phyloP scores from a whole-genome alignment of 2,113 vertebrate species.

The Porphyrio hochstetteri region DNA sequence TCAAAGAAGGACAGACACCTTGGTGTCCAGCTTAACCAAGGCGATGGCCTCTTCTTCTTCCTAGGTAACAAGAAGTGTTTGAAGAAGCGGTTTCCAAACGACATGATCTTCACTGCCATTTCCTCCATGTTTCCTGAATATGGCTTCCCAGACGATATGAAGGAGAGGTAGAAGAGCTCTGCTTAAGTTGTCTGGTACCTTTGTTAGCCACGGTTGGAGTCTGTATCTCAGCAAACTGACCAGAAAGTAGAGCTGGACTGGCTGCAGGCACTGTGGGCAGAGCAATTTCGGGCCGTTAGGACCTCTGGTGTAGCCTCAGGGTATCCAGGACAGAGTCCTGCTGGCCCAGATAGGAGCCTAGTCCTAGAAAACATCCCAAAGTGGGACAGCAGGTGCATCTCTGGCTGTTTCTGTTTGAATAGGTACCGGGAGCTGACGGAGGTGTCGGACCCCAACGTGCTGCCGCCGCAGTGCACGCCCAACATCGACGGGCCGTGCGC shows the following conservation, averaged over 20 bases:
- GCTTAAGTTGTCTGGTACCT: not conserved
- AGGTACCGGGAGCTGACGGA: conserved; percentile 95
- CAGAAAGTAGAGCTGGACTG: not conserved
- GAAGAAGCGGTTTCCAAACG: conserved; percentile 88
- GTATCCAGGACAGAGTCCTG: rapidly evolving
- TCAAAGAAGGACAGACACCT: not conserved
- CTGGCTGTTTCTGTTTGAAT: not conserved
- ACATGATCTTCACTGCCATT: conserved; percentile 97
- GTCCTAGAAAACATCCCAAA: rapidly evolving
- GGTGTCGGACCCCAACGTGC: conserved; percentile 84
- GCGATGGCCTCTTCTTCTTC: not conserved
- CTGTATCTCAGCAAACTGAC: not conserved
- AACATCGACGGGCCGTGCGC: conserved; percentile 95
- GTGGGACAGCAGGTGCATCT: rapidly evolving
- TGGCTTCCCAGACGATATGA: conserved; percentile 93
- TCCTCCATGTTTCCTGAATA: conserved; percentile 98
- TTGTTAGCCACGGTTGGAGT: not conserved
- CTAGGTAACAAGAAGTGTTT: conserved; percentile 83
- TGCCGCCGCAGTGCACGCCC: conserved; percentile 95
- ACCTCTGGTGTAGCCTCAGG: not conserved
- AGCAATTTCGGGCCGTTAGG: rapidly evolving
- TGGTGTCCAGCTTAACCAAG: not conserved
- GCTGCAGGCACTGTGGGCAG: not conserved
- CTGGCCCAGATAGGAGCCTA: rapidly evolving
- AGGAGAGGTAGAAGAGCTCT: conserved; percentile 87